Base-by-base conservation (phyloP, 1,140 invertebrate species). In the Caenorhabditis latens region DNA sequence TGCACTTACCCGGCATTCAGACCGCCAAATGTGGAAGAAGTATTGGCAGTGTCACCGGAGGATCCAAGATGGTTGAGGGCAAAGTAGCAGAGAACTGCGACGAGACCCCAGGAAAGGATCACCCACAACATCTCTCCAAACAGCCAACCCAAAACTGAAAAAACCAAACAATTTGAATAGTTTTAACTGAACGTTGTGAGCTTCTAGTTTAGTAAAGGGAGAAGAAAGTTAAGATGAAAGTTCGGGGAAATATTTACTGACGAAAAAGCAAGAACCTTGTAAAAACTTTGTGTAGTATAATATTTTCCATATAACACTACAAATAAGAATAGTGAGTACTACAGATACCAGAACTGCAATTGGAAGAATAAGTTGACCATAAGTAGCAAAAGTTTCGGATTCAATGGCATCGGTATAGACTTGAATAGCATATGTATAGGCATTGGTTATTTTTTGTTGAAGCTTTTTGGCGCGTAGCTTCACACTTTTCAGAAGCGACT, bases 31-130 rank as follows among this genome's bases (percentile, higher is more conserved):
- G 79, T 63, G 61, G 79, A 63, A 8, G 48, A 83, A 16, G 50
- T 83, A 16, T 83, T 53, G 14, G 43, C 86, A 43, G 84, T 19
- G 16, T 55, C 71, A 16, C 46, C 32, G 61, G 85, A 24, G 19
- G 43, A 32, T 32, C 89, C 88, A 75, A 89, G 88, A 57, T 86
- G 58, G 50, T 87, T 88, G 6, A 89, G 84, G 43, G 88, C 89
- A 84, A 89, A 89, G 43, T 89, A 89, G 79, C 89, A 89, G 58
- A 89, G 53, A 48, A 55, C 88, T 48, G 84, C 89, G 43, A 89
- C 88, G 21, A 89, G 55, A 24, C 83, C 82, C 89, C 89, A 89
- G 4, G 88, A 84, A 8, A 89, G 79, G 67, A 89, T 89, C 46
- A 89, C 86, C 88, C 89, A 89, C 85, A 83, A 42, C 57, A 89